Percentiles rank a stretch among this genome's conserved stretches.
These are phyloP conservation scores for Linurgus olivaceus DNA, from an alignment of 2,797 vertebrate genomes.

Conservation along the genomic window DNA sequence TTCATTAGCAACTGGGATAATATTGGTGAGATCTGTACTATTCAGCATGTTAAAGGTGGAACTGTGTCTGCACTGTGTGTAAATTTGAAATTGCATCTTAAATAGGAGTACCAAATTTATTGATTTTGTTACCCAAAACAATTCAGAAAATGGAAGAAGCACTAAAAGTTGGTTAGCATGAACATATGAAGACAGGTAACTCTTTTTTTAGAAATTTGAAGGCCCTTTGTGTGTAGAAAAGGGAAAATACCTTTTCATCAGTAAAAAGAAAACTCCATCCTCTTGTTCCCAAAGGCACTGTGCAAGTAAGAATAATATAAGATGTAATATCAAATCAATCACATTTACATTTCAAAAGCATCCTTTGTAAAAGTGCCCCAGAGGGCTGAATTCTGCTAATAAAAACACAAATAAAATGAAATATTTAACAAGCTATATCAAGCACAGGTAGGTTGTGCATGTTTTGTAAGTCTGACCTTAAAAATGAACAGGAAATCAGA, in stretches of 20 bases:
- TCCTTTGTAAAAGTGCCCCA: conserved; percentile 6
- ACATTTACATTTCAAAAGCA: conserved; percentile 66
- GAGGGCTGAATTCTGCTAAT: conserved; percentile 36
- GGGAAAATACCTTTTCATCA: conserved; percentile 26
- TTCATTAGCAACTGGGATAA: background rate
- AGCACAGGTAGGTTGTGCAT: background rate
- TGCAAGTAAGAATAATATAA: conserved; percentile 54
- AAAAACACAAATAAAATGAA: conserved; percentile 52
- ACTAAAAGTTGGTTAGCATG: background rate
- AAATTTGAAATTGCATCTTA: background rate
- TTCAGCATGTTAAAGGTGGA: background rate
- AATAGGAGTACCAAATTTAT: background rate
- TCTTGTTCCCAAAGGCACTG: conserved; percentile 45
- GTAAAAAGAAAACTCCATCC: conserved; percentile 30
- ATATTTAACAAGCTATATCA: conserved; percentile 54
- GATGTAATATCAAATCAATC: conserved; percentile 62
- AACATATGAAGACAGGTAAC: background rate
- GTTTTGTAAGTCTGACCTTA: conserved; percentile 23
- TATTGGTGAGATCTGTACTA: background rate
- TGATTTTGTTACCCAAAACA: background rate
- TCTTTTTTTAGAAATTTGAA: background rate
- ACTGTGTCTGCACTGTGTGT: background rate
- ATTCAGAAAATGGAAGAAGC: background rate
- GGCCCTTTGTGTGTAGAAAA: background rate
- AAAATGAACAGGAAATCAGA: background rate